Conservation (phyloP, 2,888 invertebrate species). For the Nesidiocoris tenuis region DNA sequence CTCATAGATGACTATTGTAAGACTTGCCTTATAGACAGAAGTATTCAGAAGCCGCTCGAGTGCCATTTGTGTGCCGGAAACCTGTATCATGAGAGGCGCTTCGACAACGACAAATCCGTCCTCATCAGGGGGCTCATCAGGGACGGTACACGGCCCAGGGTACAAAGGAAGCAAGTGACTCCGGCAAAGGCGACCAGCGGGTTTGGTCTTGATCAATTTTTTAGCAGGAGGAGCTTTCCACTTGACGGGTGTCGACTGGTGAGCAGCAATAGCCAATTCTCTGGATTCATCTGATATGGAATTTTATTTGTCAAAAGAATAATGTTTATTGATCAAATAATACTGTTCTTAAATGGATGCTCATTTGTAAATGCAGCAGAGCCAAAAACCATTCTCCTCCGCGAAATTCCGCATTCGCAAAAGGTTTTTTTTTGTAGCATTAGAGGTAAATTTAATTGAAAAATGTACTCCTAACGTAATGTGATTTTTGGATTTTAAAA, state of each 20-base stretch:
- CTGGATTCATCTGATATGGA: not conserved
- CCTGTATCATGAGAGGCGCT: slow-evolving; percentile 23
- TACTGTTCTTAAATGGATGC: too few relatives aligned
- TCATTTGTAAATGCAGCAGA: too few relatives aligned
- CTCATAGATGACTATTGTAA: too few relatives aligned
- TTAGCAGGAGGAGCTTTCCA: slow-evolving; percentile 8
- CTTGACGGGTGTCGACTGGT: not conserved
- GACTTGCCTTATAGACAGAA: slow-evolving; percentile 20
- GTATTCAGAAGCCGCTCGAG: slow-evolving; percentile 19
- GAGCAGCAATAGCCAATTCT: not conserved
- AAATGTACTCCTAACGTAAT: too few relatives aligned
- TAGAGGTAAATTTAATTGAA: too few relatives aligned
- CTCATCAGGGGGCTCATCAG: slow-evolving; percentile 1
- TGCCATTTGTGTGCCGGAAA: slow-evolving; percentile 13
- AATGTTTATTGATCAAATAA: too few relatives aligned
- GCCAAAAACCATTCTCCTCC: too few relatives aligned
- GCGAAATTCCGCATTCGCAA: too few relatives aligned
- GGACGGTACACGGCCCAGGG: slow-evolving; percentile 22
- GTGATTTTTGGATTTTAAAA: too few relatives aligned
- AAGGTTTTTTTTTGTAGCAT: too few relatives aligned
- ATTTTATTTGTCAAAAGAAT: too few relatives aligned
- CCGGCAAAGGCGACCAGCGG: not conserved
- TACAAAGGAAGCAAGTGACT: slow-evolving; percentile 22
- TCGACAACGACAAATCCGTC: slow-evolving; percentile 18
- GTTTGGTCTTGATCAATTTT: not conserved